Conservation (phyloP, 1,140 invertebrate species). For the Drosophila repleta region DNA sequence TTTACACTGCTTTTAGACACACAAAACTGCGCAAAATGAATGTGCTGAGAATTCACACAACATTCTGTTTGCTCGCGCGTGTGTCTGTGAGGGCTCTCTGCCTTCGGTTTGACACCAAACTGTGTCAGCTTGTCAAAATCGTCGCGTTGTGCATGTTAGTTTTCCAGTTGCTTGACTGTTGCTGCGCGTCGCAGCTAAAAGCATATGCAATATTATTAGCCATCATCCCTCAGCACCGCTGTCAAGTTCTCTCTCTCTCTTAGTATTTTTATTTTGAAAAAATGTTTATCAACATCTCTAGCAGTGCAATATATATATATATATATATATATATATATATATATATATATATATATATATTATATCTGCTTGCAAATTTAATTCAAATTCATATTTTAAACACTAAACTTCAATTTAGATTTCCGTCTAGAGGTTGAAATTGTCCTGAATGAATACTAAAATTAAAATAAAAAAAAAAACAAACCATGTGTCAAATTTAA, state of each 20-base stretch:
- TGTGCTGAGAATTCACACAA: slow-evolving; percentile 70
- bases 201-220: slow-evolving; percentile 44
- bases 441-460: no score
- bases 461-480: no score
- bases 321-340: no score
- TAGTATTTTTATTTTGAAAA: neutral
- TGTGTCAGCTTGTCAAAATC: slow-evolving; percentile 81
- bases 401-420: no score
- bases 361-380: no score
- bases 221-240: neutral
- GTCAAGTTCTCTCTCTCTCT: no score
- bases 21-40: slow-evolving; percentile 60
- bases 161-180: slow-evolving; percentile 72
- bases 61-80: slow-evolving; percentile 29
- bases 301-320: no score
- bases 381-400: no score
- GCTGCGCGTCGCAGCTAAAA: slow-evolving; percentile 41
- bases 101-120: slow-evolving; percentile 72
- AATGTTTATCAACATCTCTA: no score
- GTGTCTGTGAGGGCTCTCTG: slow-evolving; percentile 13
- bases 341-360: no score
- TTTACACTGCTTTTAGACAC: slow-evolving; percentile 75
- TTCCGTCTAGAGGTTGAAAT: no score
- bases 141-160: slow-evolving; percentile 78
- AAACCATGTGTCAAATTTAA: no score